Percentiles rank a stretch among this genome's conserved stretches.
phyloP scores from a whole-genome alignment of 2,888 invertebrate genomes.

The Metalampra italica region DNA sequence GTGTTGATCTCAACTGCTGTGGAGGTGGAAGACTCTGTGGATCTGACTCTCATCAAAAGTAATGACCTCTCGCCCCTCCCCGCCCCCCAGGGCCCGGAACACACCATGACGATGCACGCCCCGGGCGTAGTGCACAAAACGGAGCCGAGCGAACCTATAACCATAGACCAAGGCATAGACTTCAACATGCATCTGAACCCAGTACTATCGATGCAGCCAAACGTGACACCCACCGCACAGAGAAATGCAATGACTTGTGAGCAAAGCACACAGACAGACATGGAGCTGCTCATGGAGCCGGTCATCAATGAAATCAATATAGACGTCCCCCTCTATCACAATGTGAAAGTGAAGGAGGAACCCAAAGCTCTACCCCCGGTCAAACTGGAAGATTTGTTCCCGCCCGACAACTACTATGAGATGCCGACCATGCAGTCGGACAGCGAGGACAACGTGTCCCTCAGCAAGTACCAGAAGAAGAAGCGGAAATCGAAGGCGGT shows the following conservation, averaged over 20 bases:
- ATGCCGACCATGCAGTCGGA: conserved; percentile 36
- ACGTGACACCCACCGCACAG: background rate
- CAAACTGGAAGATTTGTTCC: conserved; percentile 39
- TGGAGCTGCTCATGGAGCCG: background rate
- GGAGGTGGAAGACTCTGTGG: conserved; percentile 30
- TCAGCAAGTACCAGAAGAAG: conserved; percentile 47
- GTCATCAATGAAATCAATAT: conserved; percentile 1
- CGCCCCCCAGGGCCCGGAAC: conserved; percentile 2
- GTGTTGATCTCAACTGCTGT: conserved; percentile 26
- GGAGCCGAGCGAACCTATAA: background rate
- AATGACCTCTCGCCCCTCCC: conserved; percentile 15
- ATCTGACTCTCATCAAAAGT: conserved; percentile 43
- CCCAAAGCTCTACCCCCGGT: conserved; percentile 29
- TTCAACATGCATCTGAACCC: background rate
- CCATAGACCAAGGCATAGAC: too few species aligned
- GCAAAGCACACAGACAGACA: conserved; percentile 52
- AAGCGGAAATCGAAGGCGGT: conserved; percentile 35
- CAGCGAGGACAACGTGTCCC: conserved; percentile 52
- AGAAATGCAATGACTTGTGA: conserved; percentile 22
- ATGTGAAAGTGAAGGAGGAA: conserved; percentile 43
- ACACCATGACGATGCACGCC: background rate
- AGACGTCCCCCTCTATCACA: conserved; percentile 4
- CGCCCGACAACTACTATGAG: conserved; percentile 20
- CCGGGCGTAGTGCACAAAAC: background rate
- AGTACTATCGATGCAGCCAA: background rate